Conservation (phyloP, 2,797 vertebrate genomes). For the Acanthis flammea region DNA sequence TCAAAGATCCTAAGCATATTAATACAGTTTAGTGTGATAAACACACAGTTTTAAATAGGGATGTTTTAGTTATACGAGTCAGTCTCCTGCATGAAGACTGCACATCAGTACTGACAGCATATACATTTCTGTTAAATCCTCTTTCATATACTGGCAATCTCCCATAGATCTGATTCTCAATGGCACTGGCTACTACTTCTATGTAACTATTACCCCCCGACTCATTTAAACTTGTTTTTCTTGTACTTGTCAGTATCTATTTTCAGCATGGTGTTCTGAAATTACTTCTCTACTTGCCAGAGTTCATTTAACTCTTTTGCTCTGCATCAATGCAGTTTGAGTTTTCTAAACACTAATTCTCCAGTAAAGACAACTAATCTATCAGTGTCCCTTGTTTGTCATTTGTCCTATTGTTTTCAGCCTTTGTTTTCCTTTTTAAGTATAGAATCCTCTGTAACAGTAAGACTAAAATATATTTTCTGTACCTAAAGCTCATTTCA, state of each 20-base stretch:
- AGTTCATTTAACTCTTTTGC: not conserved
- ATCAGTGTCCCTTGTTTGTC: not conserved
- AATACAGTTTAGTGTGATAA: not conserved
- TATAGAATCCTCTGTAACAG: not conserved
- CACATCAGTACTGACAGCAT: rapidly evolving
- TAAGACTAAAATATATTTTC: not conserved
- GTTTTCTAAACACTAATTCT: not conserved
- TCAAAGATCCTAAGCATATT: not conserved
- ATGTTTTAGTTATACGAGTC: not conserved
- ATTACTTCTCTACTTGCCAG: not conserved
- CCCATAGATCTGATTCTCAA: not conserved
- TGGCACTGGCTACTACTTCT: not conserved
- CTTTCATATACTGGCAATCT: not conserved
- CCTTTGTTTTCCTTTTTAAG: not conserved
- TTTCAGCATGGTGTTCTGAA: not conserved
- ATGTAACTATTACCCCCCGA: not conserved
- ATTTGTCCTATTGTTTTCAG: not conserved
- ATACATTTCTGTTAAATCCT: not conserved
- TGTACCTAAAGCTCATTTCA: not conserved
- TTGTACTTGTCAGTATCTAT: not conserved
- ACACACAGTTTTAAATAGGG: not conserved
- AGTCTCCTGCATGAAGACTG: not conserved
- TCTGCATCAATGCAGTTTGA: not conserved
- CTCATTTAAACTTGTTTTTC: not conserved
- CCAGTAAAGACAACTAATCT: not conserved